Evolutionary conservation across 2,888 invertebrate species (phyloP).

Genomic region (Tethea ocularis): DNA sequence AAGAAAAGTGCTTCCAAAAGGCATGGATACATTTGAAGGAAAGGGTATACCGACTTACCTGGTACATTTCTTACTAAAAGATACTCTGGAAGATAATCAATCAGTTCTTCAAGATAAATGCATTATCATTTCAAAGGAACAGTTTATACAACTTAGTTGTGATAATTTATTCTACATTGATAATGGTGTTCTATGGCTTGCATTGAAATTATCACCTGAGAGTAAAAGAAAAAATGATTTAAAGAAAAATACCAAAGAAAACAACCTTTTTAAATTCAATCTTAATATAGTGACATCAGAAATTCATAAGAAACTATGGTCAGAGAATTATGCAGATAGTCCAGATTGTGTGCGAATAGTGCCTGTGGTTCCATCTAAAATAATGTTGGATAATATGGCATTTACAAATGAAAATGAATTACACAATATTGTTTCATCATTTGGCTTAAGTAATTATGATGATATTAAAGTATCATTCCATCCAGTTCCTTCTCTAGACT

Average conservation of each 20-base stretch:
- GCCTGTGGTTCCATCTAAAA: slow-evolving; percentile 63
- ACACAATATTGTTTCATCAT: slow-evolving; percentile 57
- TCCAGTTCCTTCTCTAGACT: slow-evolving; percentile 62
- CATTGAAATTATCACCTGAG: slow-evolving; percentile 57
- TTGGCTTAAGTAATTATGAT: slow-evolving; percentile 47
- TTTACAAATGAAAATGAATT: slow-evolving; percentile 66
- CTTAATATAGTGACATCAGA: slow-evolving; percentile 64
- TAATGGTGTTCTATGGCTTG: slow-evolving; percentile 72
- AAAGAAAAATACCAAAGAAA: slow-evolving; percentile 35
- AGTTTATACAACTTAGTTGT: slow-evolving; percentile 67
- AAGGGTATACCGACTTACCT: slow-evolving; percentile 57
- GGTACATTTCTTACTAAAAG: slow-evolving; percentile 47
- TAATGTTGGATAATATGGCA: slow-evolving; percentile 52
- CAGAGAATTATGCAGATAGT: slow-evolving; percentile 37
- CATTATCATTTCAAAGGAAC: slow-evolving; percentile 66
- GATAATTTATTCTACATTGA: slow-evolving; percentile 78
- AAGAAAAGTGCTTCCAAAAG: slow-evolving; percentile 31
- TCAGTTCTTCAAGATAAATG: slow-evolving; percentile 64
- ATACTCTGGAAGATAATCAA: slow-evolving; percentile 54
- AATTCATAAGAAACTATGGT: slow-evolving; percentile 69
- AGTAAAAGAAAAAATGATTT: slow-evolving; percentile 53
- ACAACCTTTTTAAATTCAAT: slow-evolving; percentile 48
- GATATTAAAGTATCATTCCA: slow-evolving; percentile 63
- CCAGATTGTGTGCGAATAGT: slow-evolving; percentile 63
- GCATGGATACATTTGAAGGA: slow-evolving; percentile 57